These are phyloP conservation scores for Latheticus oryzae DNA, from an alignment of 2,888 invertebrate genomes.

Conservation along the genomic window DNA sequence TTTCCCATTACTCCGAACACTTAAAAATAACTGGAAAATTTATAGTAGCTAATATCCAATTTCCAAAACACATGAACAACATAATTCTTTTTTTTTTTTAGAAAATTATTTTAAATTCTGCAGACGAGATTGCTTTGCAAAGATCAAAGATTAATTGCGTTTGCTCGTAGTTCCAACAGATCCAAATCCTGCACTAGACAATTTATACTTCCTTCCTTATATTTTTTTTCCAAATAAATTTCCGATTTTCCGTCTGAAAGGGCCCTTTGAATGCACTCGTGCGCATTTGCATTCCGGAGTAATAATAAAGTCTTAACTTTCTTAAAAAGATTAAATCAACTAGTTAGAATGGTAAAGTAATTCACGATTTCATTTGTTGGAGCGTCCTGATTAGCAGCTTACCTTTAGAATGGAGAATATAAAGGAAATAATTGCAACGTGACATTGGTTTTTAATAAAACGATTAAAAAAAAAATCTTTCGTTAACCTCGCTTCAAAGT, in stretches of 20 bases:
- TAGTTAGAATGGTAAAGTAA: conserved; percentile 9
- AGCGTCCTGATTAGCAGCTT: conserved; percentile 21
- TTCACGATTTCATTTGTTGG: conserved; percentile 11
- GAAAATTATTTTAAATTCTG: no score
- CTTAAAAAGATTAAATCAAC: conserved; percentile 11
- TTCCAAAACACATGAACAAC: no score
- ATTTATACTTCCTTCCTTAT: conserved; percentile 24
- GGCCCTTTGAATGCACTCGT: conserved; percentile 17
- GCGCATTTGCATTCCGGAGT: conserved; percentile 25
- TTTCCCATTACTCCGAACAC: no score
- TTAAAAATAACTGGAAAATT: no score
- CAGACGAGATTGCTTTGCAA: no score
- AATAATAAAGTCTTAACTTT: conserved; percentile 17
- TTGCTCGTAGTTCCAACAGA: no score
- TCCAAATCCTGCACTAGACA: conserved; percentile 4
- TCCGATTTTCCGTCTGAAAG: conserved; percentile 12
- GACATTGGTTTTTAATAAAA: conserved; percentile 26
- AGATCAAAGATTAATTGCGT: no score
- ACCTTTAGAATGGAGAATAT: conserved; percentile 16
- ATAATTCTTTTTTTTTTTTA: no score
- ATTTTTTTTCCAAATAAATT: conserved; percentile 22
- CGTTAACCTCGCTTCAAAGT: conserved; percentile 25
- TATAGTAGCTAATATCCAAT: no score
- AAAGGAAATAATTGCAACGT: conserved; percentile 28
- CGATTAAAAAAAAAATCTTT: conserved; percentile 25